A percentile compares a stretch with the other conserved stretches of the same genome.
These are phyloP conservation scores for Tipula confusa DNA, from an alignment of 2,888 invertebrate genomes.

Conservation along the genomic window DNA sequence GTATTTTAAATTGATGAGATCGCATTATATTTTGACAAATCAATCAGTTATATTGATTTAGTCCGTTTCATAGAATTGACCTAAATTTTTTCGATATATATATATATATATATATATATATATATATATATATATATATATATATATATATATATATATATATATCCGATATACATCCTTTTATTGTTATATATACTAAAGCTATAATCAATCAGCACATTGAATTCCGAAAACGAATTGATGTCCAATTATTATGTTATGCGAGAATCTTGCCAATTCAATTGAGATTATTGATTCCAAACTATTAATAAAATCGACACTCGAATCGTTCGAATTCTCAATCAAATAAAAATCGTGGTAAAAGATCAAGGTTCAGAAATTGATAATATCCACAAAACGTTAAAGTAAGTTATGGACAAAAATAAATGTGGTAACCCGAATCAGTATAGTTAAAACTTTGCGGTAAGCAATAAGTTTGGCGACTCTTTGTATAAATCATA, in stretches of 20 bases:
- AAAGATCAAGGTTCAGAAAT: background rate
- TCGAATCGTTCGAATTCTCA: background rate
- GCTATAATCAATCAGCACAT: background rate
- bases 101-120: no score
- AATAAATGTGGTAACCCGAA: background rate
- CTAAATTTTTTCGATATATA: background rate
- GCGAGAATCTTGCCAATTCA: background rate
- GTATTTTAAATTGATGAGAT: no score
- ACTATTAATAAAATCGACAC: no score
- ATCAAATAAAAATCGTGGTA: background rate
- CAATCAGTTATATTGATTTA: constrained; percentile 12
- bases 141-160: no score
- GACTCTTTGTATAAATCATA: background rate
- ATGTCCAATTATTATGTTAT: background rate
- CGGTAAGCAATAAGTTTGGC: background rate
- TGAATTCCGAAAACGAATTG: background rate
- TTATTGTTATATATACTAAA: background rate
- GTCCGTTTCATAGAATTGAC: background rate
- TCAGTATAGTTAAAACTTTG: no score
- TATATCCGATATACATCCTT: background rate
- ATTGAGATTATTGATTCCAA: background rate
- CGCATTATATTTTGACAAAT: background rate
- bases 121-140: no score
- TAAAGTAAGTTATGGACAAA: background rate
- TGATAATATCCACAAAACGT: background rate